A percentile compares a stretch with the other conserved stretches of the same genome.
These are phyloP conservation scores for Drosophila hawaiiensis DNA, from an alignment of 2,888 invertebrate genomes.

Conservation along the genomic window DNA sequence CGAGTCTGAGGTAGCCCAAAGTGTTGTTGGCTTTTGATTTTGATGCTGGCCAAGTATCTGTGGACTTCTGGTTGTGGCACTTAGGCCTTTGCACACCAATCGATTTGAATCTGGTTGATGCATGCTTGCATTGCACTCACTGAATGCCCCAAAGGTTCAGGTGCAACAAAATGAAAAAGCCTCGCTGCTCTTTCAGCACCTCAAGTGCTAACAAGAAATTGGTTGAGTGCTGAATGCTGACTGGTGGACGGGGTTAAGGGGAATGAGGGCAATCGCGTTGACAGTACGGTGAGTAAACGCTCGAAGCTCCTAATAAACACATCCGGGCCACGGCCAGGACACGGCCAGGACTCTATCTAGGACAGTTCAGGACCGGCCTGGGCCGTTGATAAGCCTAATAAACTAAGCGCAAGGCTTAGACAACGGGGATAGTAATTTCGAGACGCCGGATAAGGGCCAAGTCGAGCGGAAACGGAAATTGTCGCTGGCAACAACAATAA, in stretches of 20 bases:
- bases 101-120: conserved; percentile 7
- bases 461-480: conserved; percentile 74
- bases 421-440: conserved; percentile 44
- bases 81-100: conserved; percentile 6
- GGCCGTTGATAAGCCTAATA: conserved; percentile 66
- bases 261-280: not conserved
- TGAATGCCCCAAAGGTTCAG: not conserved
- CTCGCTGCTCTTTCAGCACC: conserved; percentile 7
- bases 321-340: conserved; percentile 8
- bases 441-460: conserved; percentile 50
- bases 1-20: conserved; percentile 2
- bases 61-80: conserved; percentile 5
- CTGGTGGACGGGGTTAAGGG: not conserved
- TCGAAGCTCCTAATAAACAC: conserved; percentile 65
- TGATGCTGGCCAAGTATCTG: not conserved
- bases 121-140: conserved; percentile 6
- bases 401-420: conserved; percentile 46
- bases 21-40: conserved; percentile 14
- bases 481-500: conserved; percentile 51
- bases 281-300: conserved; percentile 41
- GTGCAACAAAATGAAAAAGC: conserved; percentile 11
- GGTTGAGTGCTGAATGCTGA: not conserved
- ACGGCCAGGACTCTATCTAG: not conserved
- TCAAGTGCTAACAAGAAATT: conserved; percentile 7
- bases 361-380: not conserved